Conservation (phyloP, 2,113 vertebrate species). For the Crotalus viridis region DNA sequence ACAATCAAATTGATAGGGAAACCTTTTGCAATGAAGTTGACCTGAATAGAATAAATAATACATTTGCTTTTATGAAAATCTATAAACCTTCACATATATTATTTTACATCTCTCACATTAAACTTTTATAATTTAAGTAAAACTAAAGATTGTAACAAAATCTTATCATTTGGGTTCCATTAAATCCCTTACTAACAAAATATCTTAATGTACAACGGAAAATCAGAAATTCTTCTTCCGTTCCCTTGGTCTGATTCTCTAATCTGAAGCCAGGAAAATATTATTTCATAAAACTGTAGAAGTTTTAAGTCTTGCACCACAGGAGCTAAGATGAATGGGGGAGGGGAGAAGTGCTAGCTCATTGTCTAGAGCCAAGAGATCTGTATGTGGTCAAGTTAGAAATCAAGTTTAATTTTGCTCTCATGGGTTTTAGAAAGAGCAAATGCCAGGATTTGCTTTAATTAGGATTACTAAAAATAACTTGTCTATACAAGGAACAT, state of each 20-base stretch:
- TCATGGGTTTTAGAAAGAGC: constrained; percentile 57
- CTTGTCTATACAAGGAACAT: constrained; percentile 66
- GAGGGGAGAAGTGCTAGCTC: background rate
- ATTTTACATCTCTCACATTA: background rate
- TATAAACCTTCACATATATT: background rate
- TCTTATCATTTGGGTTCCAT: background rate
- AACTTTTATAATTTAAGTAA: background rate
- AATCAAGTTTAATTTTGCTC: constrained; percentile 59
- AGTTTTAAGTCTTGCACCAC: constrained; percentile 36
- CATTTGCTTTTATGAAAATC: background rate
- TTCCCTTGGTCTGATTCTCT: constrained; percentile 37
- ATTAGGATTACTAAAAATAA: constrained; percentile 66
- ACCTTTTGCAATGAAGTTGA: background rate
- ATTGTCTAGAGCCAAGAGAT: constrained; percentile 39
- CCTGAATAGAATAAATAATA: background rate
- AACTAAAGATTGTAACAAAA: background rate
- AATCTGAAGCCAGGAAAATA: constrained; percentile 40
- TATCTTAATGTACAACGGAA: constrained; percentile 9
- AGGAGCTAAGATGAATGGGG: constrained; percentile 29
- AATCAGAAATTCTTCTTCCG: constrained; percentile 34
- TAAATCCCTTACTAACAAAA: background rate
- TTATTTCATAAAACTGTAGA: constrained; percentile 41
- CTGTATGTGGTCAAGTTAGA: constrained; percentile 40
- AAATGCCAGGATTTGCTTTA: constrained; percentile 60
- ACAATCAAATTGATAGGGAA: background rate